Conservation (phyloP, 2,888 invertebrate genomes). For the Scelioninae gen. 1 region DNA sequence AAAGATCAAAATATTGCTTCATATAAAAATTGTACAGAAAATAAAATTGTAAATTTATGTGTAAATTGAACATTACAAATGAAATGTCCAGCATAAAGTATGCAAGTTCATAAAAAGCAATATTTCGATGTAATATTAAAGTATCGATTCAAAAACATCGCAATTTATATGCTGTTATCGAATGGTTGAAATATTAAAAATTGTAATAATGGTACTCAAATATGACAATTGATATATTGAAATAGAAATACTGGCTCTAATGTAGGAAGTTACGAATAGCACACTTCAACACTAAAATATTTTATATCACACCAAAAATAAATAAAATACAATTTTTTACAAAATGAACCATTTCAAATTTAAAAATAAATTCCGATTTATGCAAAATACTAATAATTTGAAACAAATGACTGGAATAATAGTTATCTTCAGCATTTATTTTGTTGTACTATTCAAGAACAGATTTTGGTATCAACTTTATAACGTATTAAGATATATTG, state of each 20-base stretch:
- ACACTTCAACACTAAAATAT: no score
- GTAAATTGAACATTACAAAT: constrained; percentile 18
- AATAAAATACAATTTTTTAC: no score
- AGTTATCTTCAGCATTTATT: no score
- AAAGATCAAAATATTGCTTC: constrained; percentile 12
- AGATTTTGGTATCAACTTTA: no score
- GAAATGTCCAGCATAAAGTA: constrained; percentile 15
- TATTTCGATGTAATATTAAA: constrained; percentile 23
- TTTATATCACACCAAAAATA: no score
- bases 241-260: background rate
- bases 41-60: constrained; percentile 21
- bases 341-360: no score
- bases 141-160: constrained; percentile 23
- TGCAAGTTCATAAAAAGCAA: constrained; percentile 19
- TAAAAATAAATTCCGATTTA: no score
- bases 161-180: constrained; percentile 17
- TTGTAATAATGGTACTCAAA: constrained; percentile 11
- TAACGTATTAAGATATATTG: no score
- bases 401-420: no score
- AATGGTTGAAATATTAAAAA: constrained; percentile 32
- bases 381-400: no score
- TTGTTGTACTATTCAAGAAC: no score
- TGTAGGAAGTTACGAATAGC: no score
- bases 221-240: constrained; percentile 35
- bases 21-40: constrained; percentile 5